A percentile compares a stretch with the other conserved stretches of the same genome.
phyloP scores from a whole-genome alignment of 2,888 invertebrate species.

The Phaonia tiefii region DNA sequence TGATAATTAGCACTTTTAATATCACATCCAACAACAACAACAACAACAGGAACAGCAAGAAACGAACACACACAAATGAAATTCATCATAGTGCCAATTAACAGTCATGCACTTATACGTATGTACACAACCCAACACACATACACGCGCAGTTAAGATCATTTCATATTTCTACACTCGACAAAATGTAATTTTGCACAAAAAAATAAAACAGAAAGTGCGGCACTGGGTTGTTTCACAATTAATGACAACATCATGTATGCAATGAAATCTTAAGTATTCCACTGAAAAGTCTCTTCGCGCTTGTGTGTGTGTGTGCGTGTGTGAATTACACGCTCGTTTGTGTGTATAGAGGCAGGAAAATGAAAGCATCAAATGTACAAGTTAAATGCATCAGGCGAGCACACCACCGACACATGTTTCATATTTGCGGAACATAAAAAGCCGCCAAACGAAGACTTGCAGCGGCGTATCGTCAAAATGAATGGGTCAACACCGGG shows the following conservation, averaged over 20 bases:
- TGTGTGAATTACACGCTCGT: neutral
- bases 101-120: slow-evolving; percentile 17
- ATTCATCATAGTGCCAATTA: slow-evolving; percentile 59
- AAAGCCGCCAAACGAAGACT: slow-evolving; percentile 35
- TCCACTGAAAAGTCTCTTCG: slow-evolving; percentile 17
- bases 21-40: neutral
- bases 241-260: slow-evolving; percentile 27
- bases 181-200: neutral
- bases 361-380: slow-evolving; percentile 1
- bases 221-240: neutral
- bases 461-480: neutral
- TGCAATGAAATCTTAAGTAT: slow-evolving; percentile 35
- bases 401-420: slow-evolving; percentile 31
- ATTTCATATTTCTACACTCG: neutral
- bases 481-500: slow-evolving; percentile 59
- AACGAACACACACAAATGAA: slow-evolving; percentile 19
- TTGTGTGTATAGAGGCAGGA: neutral
- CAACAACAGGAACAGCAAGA: slow-evolving; percentile 11
- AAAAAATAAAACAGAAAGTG: neutral
- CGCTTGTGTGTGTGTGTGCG: neutral
- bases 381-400: neutral
- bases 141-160: neutral
- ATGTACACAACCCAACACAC: neutral
- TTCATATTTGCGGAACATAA: slow-evolving; percentile 56
- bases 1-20: slow-evolving; percentile 61